Conservation (phyloP, 2,888 invertebrate species). For the Pinctada fucata region DNA sequence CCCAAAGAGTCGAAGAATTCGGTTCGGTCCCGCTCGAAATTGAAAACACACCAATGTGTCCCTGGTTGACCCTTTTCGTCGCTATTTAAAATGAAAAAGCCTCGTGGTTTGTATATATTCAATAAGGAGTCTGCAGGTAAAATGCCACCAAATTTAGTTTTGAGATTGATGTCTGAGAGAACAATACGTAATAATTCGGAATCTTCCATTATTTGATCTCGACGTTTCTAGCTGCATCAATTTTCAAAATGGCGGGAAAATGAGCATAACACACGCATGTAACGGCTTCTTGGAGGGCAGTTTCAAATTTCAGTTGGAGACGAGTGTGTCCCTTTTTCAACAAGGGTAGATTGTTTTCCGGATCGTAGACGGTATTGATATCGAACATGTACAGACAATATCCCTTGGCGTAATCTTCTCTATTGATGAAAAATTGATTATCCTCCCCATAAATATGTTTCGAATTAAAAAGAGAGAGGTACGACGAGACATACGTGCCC, state of each 20-base stretch:
- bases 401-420: background rate
- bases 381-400: constrained; percentile 10
- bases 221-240: constrained; percentile 4
- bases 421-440: background rate
- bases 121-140: constrained; percentile 1
- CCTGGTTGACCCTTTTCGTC: constrained; percentile 7
- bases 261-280: background rate
- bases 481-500: constrained; percentile 1
- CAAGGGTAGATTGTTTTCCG: background rate
- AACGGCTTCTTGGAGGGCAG: background rate
- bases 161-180: background rate
- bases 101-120: background rate
- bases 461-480: background rate
- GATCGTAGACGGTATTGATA: constrained; percentile 3
- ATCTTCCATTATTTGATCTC: constrained; percentile 9
- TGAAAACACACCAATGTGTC: constrained; percentile 5
- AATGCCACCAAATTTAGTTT: background rate
- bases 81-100: constrained; percentile 4
- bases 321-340: constrained; percentile 9
- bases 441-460: too few species aligned
- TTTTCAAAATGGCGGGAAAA: constrained; percentile 6
- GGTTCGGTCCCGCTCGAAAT: background rate
- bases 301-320: constrained; percentile 9
- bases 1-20: constrained; percentile 12
- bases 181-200: background rate